Percentiles rank a stretch among this genome's conserved stretches.
phyloP scores from a whole-genome alignment of 2,888 invertebrate genomes.

The Drosophila nr. fundita region DNA sequence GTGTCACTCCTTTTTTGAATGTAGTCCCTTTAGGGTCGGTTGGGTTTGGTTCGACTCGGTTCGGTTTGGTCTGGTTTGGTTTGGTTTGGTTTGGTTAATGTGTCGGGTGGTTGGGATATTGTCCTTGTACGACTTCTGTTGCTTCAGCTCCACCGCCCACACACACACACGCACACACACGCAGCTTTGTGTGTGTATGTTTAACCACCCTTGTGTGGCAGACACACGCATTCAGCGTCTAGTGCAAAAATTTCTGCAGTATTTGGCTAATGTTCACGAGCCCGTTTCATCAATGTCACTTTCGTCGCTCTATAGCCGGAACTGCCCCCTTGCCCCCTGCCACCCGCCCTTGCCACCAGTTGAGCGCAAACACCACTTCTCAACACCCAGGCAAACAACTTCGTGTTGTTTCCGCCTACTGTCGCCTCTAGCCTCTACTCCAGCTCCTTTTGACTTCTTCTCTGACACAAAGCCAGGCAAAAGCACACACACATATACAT shows the following conservation, averaged over 20 bases:
- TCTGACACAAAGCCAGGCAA: conserved; percentile 41
- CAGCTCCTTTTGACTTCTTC: background rate
- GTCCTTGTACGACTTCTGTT: conserved; percentile 75
- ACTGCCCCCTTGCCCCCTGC: background rate
- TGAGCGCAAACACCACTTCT: conserved; percentile 46
- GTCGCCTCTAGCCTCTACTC: background rate
- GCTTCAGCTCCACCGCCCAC: conserved; percentile 44
- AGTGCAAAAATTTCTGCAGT: conserved; percentile 66
- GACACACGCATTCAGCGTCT: conserved; percentile 9
- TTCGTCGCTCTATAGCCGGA: conserved; percentile 16
- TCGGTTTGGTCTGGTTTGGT: conserved; percentile 2
- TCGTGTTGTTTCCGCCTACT: conserved; percentile 33
- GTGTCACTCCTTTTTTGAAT: conserved; percentile 41
- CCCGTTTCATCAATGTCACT: conserved; percentile 72
- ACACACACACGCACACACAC: conserved; percentile 6
- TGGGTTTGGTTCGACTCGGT: background rate
- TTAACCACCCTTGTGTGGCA: conserved; percentile 38
- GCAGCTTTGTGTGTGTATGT: background rate
- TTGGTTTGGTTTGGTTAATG: conserved; percentile 1
- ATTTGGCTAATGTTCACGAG: conserved; percentile 73
- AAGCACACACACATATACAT: background rate
- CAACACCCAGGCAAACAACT: conserved; percentile 60
- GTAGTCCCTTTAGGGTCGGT: conserved; percentile 24
- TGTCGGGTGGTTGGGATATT: conserved; percentile 28
- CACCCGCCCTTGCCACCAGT: background rate